A percentile compares a stretch with the other conserved stretches of the same genome.
Evolutionary conservation across 2,113 vertebrate genomes (phyloP).

Genomic region (Muscicapa adusta): DNA sequence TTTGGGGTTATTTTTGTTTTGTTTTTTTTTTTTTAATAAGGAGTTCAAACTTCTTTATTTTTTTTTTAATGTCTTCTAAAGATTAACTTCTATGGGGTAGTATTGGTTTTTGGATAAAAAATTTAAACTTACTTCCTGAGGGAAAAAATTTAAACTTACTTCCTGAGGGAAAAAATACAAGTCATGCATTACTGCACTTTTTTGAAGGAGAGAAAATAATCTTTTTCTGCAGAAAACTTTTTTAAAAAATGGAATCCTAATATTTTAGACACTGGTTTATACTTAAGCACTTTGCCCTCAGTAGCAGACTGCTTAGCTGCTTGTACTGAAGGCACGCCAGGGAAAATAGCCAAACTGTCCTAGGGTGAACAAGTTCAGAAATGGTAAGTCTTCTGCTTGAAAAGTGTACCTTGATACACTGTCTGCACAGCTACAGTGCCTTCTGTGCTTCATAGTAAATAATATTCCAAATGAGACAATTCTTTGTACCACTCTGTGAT

Average conservation of each 20-base stretch:
- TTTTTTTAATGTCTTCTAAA: not conserved
- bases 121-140: not conserved
- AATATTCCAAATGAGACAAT: not conserved
- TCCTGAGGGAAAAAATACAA: not conserved
- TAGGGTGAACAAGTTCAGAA: not conserved
- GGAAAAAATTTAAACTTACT: not conserved
- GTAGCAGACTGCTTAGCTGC: not conserved
- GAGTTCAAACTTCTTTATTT: not conserved
- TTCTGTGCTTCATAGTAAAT: not conserved
- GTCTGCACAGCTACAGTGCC: not conserved
- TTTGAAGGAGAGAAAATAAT: not conserved
- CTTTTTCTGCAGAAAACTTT: not conserved
- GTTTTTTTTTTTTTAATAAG: not conserved
- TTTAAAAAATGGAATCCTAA: not conserved
- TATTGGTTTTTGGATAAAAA: not conserved
- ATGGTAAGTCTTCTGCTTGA: not conserved
- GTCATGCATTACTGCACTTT: not conserved
- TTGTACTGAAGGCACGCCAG: not conserved
- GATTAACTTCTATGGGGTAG: not conserved
- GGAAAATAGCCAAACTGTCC: not conserved
- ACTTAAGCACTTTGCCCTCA: not conserved
- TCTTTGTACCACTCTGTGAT: not conserved
- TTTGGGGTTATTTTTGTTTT: too few relatives aligned
- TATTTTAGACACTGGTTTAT: not conserved
- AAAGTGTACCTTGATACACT: not conserved